Evolutionary conservation across 1,140 invertebrate species (phyloP).

Genomic region (Cyclargus thomasi): DNA sequence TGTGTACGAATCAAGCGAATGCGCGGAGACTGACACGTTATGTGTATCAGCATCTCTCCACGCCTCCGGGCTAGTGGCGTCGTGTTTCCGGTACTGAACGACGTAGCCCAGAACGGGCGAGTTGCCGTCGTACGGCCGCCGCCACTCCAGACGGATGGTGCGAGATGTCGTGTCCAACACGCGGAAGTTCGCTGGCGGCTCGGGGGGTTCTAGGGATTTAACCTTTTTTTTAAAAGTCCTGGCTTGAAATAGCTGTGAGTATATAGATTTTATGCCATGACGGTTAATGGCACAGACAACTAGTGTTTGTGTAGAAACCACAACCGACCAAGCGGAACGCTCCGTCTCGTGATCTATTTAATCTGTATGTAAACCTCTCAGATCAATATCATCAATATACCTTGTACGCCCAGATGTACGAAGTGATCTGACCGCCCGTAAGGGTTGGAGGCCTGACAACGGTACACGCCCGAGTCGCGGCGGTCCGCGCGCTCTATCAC

Average conservation of each 20-base stretch:
- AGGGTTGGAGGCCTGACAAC: constrained; percentile 88
- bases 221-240: too few relatives aligned
- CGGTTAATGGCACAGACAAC: not conserved
- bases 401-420: constrained; percentile 89
- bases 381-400: constrained; percentile 71
- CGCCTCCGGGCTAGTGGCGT: constrained; percentile 48
- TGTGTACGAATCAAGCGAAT: constrained; percentile 42
- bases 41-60: constrained; percentile 66
- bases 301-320: too few relatives aligned
- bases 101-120: constrained; percentile 86
- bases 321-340: too few relatives aligned
- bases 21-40: constrained; percentile 58
- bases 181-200: constrained; percentile 80
- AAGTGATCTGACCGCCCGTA: constrained; percentile 89
- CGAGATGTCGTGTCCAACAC: constrained; percentile 82
- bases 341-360: too few relatives aligned
- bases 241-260: too few relatives aligned
- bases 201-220: constrained; percentile 79
- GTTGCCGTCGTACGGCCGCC: constrained; percentile 86
- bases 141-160: constrained; percentile 83
- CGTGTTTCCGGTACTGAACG: constrained; percentile 78
- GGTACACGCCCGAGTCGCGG: constrained; percentile 89
- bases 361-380: too few relatives aligned
- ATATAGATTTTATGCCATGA: too few relatives aligned
- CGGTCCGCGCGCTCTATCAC: constrained; percentile 81